Evolutionary conservation across 1,140 invertebrate species (phyloP).

Genomic region (Euglossa dilemma): DNA sequence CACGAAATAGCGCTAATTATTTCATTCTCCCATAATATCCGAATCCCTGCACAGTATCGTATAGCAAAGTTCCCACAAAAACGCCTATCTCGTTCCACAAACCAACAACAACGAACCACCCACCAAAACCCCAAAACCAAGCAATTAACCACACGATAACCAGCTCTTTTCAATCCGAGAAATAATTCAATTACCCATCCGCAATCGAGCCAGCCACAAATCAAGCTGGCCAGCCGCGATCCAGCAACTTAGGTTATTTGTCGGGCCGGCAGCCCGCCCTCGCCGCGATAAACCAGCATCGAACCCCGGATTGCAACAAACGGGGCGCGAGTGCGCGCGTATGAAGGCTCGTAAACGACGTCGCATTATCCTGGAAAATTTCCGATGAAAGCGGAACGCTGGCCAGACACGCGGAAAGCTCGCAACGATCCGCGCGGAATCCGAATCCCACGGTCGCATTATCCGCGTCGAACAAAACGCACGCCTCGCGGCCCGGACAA

Average conservation of each 20-base stretch:
- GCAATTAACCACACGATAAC: neutral
- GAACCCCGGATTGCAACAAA: constrained; percentile 30
- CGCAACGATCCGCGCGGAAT: constrained; percentile 64
- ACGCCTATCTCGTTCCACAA: neutral
- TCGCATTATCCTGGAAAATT: constrained; percentile 37
- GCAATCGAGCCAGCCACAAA: neutral
- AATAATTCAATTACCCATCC: neutral
- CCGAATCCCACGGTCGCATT: constrained; percentile 64
- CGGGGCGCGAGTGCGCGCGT: neutral
- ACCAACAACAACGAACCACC: neutral
- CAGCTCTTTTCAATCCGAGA: neutral
- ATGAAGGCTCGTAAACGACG: constrained; percentile 21
- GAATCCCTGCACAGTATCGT: no score
- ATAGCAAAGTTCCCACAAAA: neutral
- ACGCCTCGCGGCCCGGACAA: constrained; percentile 27
- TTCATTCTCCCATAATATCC: no score
- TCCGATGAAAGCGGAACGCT: constrained; percentile 18
- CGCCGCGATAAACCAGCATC: constrained; percentile 9
- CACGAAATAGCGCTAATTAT: no score
- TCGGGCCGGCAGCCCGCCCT: neutral
- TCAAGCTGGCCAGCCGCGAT: neutral
- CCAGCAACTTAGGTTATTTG: neutral
- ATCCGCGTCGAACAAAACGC: constrained; percentile 59
- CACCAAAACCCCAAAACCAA: neutral
- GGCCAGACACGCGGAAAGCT: constrained; percentile 35